Percentiles rank a stretch among this genome's conserved stretches.
Conservation (phyloP, 1,140 invertebrate species). For the Pachyrhynchus sulphureomaculatus region DNA sequence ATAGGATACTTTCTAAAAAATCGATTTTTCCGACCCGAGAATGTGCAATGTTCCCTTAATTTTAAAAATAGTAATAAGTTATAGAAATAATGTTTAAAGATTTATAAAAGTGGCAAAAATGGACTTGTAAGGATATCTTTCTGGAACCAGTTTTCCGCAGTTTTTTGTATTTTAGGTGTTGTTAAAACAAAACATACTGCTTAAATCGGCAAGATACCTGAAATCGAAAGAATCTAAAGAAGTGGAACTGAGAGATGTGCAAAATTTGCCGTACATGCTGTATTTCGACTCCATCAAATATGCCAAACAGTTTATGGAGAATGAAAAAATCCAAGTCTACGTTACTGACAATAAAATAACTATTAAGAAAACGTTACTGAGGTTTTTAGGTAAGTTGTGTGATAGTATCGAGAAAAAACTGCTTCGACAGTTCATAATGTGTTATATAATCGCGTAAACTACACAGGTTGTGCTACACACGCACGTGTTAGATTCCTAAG, state of each 20-base stretch:
- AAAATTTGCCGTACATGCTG: conserved; percentile 17
- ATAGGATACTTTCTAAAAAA: no score
- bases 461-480: no score
- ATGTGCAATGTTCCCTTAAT: no score
- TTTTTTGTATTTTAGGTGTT: conserved; percentile 10
- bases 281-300: conserved; percentile 23
- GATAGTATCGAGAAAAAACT: background rate
- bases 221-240: conserved; percentile 27
- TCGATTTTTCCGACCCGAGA: no score
- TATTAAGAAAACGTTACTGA: conserved; percentile 25
- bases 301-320: conserved; percentile 32
- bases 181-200: conserved; percentile 14
- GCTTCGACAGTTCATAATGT: background rate
- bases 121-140: no score
- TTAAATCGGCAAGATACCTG: conserved; percentile 18
- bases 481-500: no score
- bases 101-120: no score
- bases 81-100: no score
- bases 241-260: conserved; percentile 27
- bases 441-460: no score
- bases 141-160: no score
- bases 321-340: conserved; percentile 25
- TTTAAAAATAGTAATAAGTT: no score
- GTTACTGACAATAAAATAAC: conserved; percentile 20
- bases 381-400: conserved; percentile 32